Evolutionary conservation across 2,888 invertebrate species (phyloP), one percentile per base, ranked within the genome.

Genomic region (Drosophila testacea): DNA sequence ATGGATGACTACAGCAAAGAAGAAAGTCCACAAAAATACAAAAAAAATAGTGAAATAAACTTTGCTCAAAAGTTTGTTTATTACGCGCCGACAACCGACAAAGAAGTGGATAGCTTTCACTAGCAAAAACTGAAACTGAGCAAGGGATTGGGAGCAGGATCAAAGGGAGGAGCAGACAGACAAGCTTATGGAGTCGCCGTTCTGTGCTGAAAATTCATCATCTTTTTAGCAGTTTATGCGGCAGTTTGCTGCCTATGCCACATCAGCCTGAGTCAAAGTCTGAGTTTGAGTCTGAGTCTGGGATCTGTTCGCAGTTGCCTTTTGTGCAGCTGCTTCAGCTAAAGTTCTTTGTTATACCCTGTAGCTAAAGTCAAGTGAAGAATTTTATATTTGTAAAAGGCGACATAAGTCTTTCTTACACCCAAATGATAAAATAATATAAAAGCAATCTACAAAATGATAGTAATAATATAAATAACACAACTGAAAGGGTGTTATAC

Each of bases 51-150:
- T 89, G 83, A 83, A 90, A 80, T 87, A 87, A 91, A 91, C 77
- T 90, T 91, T 86, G 76, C 78, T 77, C 61, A 73, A 90, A 90
- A 89, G 88, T 91, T 91, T 90, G 86, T 88, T 90, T 90, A 90
- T 89, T 87, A 89, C 78, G 79, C 71, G 74, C 79, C 79, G 85
- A 84, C 84, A 84, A 76, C 69, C 79, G 73, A 72, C 83, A 81
- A 71, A 81, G 76, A 79, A 75, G 51, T 69, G 73, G 74, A 77
- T 81, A 60, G 80, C 78, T 71, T 61, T 63, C 70, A 61, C 61
- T 55, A 63, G 10, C 13, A 13, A 34, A 13, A 6, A 11, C 30
- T 59, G 38, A 42, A 6, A 11, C 30, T 59, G 38, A 42, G 42
- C 51, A 13, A 44, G 48, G 2, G 13, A 13, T 47, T 6, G 4